These are phyloP conservation scores for Larimichthys polyactis DNA, from an alignment of 2,113 vertebrate genomes.

Conservation along the genomic window DNA sequence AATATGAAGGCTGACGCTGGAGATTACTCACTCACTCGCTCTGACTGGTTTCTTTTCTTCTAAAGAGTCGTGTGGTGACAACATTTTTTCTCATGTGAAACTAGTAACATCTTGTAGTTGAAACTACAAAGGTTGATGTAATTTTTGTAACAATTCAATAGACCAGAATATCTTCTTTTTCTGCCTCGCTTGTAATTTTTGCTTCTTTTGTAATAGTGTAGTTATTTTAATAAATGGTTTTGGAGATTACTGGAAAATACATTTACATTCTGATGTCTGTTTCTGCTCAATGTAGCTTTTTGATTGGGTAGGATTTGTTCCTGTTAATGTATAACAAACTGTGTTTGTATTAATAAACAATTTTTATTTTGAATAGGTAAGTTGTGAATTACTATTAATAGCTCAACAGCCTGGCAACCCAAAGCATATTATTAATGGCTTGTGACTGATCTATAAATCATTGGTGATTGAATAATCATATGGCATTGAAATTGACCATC, in stretches of 20 bases:
- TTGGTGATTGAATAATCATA: no score
- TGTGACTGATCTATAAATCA: no score
- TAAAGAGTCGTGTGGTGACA: conserved; percentile 13
- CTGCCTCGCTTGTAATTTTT: conserved; percentile 62
- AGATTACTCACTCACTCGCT: conserved; percentile 7
- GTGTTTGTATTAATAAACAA: conserved; percentile 82
- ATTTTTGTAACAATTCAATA: conserved; percentile 58
- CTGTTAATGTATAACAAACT: conserved; percentile 71
- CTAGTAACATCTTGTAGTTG: conserved; percentile 57
- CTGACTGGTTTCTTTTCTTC: conserved; percentile 21
- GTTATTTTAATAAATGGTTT: conserved; percentile 71
- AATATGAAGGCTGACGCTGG: conserved; percentile 37
- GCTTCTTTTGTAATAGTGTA: conserved; percentile 65
- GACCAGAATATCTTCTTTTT: conserved; percentile 30
- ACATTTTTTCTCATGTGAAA: conserved; percentile 24
- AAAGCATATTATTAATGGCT: no score
- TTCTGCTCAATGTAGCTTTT: conserved; percentile 69
- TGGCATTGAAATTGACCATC: no score
- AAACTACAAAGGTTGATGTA: conserved; percentile 48
- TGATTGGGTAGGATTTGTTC: conserved; percentile 62
- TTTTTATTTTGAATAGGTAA: conserved; percentile 80
- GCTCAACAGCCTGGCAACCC: no score
- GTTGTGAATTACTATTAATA: not conserved
- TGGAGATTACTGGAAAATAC: conserved; percentile 55
- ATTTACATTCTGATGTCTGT: conserved; percentile 53